A percentile compares a stretch with the other conserved stretches of the same genome.
phyloP scores from a whole-genome alignment of 2,888 invertebrate species.

The Ceraclea dissimilis region DNA sequence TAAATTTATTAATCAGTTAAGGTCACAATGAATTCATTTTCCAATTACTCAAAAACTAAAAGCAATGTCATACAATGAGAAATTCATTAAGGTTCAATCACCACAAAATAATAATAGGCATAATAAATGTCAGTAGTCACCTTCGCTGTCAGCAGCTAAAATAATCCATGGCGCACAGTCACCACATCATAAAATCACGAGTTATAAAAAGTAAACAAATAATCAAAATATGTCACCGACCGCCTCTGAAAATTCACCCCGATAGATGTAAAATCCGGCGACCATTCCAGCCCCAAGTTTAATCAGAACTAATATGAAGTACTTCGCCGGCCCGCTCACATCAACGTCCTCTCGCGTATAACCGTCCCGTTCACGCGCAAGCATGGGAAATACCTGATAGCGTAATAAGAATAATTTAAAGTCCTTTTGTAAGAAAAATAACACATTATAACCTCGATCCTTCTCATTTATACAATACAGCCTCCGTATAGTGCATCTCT shows the following conservation, averaged over 20 bases:
- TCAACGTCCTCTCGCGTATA: constrained; percentile 12
- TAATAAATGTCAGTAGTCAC: constrained; percentile 10
- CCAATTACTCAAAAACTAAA: too few relatives aligned
- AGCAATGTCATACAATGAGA: too few relatives aligned
- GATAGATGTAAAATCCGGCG: constrained; percentile 16
- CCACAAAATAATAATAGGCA: too few relatives aligned
- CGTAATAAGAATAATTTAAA: constrained; percentile 25
- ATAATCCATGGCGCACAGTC: constrained; percentile 16
- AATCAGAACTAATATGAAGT: constrained; percentile 43
- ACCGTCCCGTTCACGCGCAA: constrained; percentile 26
- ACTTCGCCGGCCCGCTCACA: constrained; percentile 30
- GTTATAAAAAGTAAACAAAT: background rate
- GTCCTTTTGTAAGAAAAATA: constrained; percentile 17
- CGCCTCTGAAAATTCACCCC: constrained; percentile 5
- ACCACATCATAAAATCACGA: constrained; percentile 7
- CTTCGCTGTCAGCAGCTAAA: constrained; percentile 13
- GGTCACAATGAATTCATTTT: too few relatives aligned
- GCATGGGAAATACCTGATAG: constrained; percentile 27
- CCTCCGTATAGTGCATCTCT: constrained; percentile 17
- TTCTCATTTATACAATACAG: constrained; percentile 13
- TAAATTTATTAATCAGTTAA: too few relatives aligned
- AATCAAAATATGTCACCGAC: background rate
- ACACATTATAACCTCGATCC: constrained; percentile 3
- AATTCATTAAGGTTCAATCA: too few relatives aligned
- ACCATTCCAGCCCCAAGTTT: constrained; percentile 23